Evolutionary conservation across 1,140 invertebrate genomes (phyloP).

Genomic region (Pararge aegeria): DNA sequence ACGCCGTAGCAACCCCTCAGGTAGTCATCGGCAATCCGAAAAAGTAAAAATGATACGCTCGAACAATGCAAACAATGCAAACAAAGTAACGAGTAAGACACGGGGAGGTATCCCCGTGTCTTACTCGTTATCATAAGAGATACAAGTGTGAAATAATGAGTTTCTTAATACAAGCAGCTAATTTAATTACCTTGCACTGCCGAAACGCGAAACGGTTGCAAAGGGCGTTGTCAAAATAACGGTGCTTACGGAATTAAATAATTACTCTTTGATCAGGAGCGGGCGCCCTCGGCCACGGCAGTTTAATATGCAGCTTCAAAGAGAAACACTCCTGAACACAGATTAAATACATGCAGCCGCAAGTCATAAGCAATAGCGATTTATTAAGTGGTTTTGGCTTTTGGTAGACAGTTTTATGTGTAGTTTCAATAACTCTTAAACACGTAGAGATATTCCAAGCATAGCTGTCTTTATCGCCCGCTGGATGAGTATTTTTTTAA

Average conservation of each 20-base stretch:
- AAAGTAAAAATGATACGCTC: too few relatives aligned
- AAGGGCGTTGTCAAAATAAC: neutral
- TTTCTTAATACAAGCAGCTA: neutral
- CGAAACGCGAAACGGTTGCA: constrained; percentile 5
- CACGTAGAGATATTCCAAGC: too few relatives aligned
- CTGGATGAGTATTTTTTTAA: too few relatives aligned
- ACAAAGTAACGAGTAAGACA: too few relatives aligned
- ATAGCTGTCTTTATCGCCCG: too few relatives aligned
- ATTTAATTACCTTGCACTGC: neutral
- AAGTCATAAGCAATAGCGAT: neutral
- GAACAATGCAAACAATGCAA: too few relatives aligned
- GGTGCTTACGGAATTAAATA: constrained; percentile 8
- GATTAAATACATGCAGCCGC: neutral
- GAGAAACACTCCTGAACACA: neutral
- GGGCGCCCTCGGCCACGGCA: neutral
- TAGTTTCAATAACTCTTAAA: too few relatives aligned
- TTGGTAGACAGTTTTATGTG: too few relatives aligned
- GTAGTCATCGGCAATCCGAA: too few relatives aligned
- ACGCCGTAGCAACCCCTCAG: too few relatives aligned
- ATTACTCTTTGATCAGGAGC: neutral
- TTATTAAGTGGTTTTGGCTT: neutral
- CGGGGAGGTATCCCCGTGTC: too few relatives aligned
- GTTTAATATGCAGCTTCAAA: constrained; percentile 10
- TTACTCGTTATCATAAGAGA: too few relatives aligned
- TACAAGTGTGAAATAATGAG: neutral